phyloP scores from a whole-genome alignment of 2,888 invertebrate species.

The Latrodectus hesperus region DNA sequence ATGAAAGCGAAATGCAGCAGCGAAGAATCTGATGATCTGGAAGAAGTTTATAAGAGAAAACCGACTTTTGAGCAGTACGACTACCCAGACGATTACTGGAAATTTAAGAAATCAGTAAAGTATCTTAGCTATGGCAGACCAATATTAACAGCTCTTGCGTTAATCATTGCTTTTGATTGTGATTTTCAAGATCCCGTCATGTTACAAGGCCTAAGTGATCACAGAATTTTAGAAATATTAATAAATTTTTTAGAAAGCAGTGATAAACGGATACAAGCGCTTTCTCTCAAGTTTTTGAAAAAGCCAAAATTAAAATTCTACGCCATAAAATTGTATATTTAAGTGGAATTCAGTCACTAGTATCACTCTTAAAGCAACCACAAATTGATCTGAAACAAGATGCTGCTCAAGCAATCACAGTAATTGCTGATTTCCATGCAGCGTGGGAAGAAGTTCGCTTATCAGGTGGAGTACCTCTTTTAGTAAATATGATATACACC shows the following conservation, averaged over 20 bases:
- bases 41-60: slow-evolving; percentile 40
- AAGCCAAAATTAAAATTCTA: slow-evolving; percentile 27
- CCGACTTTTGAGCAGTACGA: slow-evolving; percentile 28
- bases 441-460: slow-evolving; percentile 39
- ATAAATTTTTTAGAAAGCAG: slow-evolving; percentile 34
- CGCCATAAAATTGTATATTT: slow-evolving; percentile 48
- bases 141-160: slow-evolving; percentile 13
- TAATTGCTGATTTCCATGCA: slow-evolving; percentile 53
- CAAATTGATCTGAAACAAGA: slow-evolving; percentile 45
- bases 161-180: slow-evolving; percentile 32
- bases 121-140: slow-evolving; percentile 45
- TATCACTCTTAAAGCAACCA: slow-evolving; percentile 26
- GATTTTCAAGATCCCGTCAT: slow-evolving; percentile 61
- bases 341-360: slow-evolving; percentile 34
- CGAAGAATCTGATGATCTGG: slow-evolving; percentile 47
- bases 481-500: slow-evolving; percentile 52
- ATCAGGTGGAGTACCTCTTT: slow-evolving; percentile 38
- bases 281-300: slow-evolving; percentile 41
- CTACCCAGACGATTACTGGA: slow-evolving; percentile 54
- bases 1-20: slow-evolving; percentile 34
- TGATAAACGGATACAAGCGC: slow-evolving; percentile 42
- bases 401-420: slow-evolving; percentile 32
- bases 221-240: slow-evolving; percentile 40
- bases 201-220: slow-evolving; percentile 34
- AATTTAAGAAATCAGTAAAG: slow-evolving; percentile 36